Base-by-base conservation (phyloP, 2,888 invertebrate genomes). In the Tetragonisca angustula region DNA sequence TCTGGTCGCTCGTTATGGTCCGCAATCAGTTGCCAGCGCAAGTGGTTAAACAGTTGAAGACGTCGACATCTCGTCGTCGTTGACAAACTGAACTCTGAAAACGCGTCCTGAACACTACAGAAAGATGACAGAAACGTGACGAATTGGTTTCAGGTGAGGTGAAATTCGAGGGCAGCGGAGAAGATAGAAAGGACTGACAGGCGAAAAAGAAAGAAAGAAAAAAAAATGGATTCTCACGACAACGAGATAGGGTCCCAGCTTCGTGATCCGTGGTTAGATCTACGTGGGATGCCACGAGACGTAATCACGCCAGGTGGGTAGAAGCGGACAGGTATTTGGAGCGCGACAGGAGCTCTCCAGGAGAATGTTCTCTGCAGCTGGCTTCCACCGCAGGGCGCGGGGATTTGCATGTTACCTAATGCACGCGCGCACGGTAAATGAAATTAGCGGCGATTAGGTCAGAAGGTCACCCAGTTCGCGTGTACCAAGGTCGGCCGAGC, bases 261-360 rank as follows among this genome's bases (percentile, higher is more conserved):
- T 77, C 81, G 73, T 54, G 86, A 83, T 79, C 74, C 82, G 65
- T 77, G 86, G 70, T 81, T 85, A 79, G 87, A 88, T 87, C 76
- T 86, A 87, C 87, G 91, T 87, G 85, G 90, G 91, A 87, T 74
- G 90, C 65, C 83, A 80, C 79, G 88, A 88, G 88, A 81, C 87
- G 83, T 86, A 84, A 89, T 86, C 87, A 86, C 83, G 85, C 72
- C 90, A 91, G 89, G 90, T 91, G 91, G 85, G 91, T 88, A 87
- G 88, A 88, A 68, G 36, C 82, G 79, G 75, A 81, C 81, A 88
- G 84, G 90, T 90, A 90, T 90, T 90, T 88, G 90, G 91, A 90
- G 88, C 91, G 84, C 86, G 84, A 85, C 87, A 87, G 79, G 73
- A 61, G 59, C 32, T 32, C 32, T 32, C 74, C 36, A 15, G 24